Conservation (phyloP, 2,113 vertebrate genomes). For the Glareola pratincola region DNA sequence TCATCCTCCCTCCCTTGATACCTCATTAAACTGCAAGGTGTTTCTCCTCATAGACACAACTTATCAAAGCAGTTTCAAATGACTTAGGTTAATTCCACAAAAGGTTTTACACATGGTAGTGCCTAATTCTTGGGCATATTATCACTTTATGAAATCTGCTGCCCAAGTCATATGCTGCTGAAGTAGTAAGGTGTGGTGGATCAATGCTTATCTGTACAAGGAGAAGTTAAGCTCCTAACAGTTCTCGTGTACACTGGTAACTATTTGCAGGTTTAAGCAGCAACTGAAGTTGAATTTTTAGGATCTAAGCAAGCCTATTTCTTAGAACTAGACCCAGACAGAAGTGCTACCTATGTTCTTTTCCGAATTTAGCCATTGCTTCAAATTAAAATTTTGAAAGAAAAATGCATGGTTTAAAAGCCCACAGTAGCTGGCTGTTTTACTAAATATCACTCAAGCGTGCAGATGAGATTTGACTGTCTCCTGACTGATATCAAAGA, state of each 20-base stretch:
- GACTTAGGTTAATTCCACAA: not conserved
- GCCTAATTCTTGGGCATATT: not conserved
- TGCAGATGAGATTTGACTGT: not conserved
- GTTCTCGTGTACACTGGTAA: not conserved
- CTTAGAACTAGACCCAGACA: not conserved
- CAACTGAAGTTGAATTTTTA: not conserved
- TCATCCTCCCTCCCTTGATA: not conserved
- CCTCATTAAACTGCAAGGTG: not conserved
- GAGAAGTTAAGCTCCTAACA: not conserved
- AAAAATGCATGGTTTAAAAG: not conserved
- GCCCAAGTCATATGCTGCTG: not conserved
- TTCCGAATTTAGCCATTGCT: not conserved
- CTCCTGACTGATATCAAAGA: constrained; percentile 17
- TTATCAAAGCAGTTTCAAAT: not conserved
- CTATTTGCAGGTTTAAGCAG: not conserved
- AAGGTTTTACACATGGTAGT: not conserved
- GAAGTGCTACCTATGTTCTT: not conserved
- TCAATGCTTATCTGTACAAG: not conserved
- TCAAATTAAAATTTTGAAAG: not conserved
- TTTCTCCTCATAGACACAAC: not conserved
- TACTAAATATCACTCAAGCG: not conserved
- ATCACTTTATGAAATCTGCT: not conserved
- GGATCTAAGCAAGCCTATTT: not conserved
- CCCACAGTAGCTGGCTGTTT: not conserved
- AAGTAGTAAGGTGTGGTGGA: not conserved